Evolutionary conservation across 2,113 vertebrate genomes (phyloP).

Genomic region (Ochotona princeps): DNA sequence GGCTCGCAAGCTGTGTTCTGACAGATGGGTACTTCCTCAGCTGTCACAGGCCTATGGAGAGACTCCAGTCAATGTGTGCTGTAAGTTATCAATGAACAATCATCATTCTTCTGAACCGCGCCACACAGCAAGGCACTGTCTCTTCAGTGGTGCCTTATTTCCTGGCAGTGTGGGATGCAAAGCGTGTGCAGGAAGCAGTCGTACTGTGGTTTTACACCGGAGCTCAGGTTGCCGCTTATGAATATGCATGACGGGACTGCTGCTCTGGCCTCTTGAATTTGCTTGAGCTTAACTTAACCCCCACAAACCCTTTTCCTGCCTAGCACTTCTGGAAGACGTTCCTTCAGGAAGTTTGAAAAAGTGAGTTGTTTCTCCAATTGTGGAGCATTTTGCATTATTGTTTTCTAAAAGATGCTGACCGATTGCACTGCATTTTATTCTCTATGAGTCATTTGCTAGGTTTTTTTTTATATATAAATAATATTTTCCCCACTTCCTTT

Average conservation of each 20-base stretch:
- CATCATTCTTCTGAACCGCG: neutral
- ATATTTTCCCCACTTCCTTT: slow-evolving; percentile 39
- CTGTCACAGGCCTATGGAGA: slow-evolving; percentile 7
- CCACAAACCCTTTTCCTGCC: slow-evolving; percentile 54
- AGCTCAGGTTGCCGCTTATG: slow-evolving; percentile 65
- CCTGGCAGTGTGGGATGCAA: slow-evolving; percentile 3
- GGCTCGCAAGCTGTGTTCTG: neutral
- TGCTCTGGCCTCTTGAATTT: neutral
- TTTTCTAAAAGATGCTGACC: slow-evolving; percentile 36
- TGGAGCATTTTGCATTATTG: slow-evolving; percentile 48
- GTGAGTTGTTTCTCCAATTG: slow-evolving; percentile 67
- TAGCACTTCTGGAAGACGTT: neutral
- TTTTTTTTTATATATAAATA: slow-evolving; percentile 13
- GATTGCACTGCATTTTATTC: slow-evolving; percentile 39
- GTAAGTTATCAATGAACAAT: neutral
- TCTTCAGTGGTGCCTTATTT: neutral
- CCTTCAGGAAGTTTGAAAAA: slow-evolving; percentile 61
- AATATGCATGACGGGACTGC: slow-evolving; percentile 53
- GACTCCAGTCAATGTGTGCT: slow-evolving; percentile 19
- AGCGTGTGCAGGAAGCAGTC: slow-evolving; percentile 49
- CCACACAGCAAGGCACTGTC: neutral
- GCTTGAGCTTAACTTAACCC: slow-evolving; percentile 1
- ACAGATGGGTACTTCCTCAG: slow-evolving; percentile 55
- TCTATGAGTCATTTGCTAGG: slow-evolving; percentile 63
- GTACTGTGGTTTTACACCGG: slow-evolving; percentile 2